Evolutionary conservation across 2,888 invertebrate genomes (phyloP).

Genomic region (Habroteleia sp.): DNA sequence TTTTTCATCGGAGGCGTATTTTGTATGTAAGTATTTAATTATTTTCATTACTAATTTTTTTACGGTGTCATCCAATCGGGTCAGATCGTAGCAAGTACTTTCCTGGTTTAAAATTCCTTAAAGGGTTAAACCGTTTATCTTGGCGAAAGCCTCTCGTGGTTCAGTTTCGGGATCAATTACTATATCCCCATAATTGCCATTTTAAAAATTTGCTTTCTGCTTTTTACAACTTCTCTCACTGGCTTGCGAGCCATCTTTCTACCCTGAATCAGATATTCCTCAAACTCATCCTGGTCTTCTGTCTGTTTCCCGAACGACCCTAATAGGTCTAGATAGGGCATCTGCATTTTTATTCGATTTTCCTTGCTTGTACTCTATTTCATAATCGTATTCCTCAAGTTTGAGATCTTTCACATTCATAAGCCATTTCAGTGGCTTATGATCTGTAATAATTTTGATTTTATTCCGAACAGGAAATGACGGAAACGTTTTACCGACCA

Average conservation of each 20-base stretch:
- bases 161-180: background rate
- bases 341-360: constrained; percentile 12
- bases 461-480: background rate
- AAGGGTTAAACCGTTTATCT: no score
- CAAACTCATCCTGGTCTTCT: background rate
- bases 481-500: no score
- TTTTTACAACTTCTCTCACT: background rate
- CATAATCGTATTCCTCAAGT: constrained; percentile 1
- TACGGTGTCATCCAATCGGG: background rate
- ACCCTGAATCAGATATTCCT: background rate
- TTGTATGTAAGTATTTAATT: constrained; percentile 2
- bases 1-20: background rate
- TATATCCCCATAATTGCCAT: background rate
- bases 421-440: constrained; percentile 9
- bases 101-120: background rate
- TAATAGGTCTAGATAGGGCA: constrained; percentile 6
- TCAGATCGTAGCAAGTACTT: constrained; percentile 1
- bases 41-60: background rate
- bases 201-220: background rate
- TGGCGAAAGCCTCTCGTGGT: background rate
- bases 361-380: background rate
- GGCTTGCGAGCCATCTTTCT: background rate
- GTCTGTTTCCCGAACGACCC: background rate
- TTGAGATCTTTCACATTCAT: constrained; percentile 4
- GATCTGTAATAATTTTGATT: constrained; percentile 2